These are phyloP conservation scores for Timema cristinae DNA, from an alignment of 2,888 invertebrate genomes.

Conservation along the genomic window DNA sequence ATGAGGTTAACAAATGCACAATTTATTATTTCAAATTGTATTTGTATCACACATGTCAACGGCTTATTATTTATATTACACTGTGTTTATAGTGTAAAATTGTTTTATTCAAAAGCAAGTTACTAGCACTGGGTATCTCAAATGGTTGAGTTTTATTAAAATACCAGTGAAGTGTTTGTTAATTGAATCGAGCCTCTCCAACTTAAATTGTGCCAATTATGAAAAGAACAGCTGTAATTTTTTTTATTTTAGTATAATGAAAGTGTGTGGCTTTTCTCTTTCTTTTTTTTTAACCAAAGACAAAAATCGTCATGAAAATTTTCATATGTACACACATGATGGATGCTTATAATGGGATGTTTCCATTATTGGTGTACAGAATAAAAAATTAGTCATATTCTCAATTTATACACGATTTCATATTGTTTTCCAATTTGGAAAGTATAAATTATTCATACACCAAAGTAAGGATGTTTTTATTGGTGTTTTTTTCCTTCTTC, in stretches of 20 bases:
- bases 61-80: too few relatives aligned
- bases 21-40: too few relatives aligned
- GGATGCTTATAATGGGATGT: slow-evolving; percentile 16
- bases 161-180: background rate
- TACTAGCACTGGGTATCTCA: too few relatives aligned
- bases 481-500: slow-evolving; percentile 22
- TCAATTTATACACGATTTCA: slow-evolving; percentile 28
- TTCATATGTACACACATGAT: slow-evolving; percentile 12
- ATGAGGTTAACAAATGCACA: too few relatives aligned
- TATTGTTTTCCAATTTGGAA: slow-evolving; percentile 24
- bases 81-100: too few relatives aligned
- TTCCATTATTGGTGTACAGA: slow-evolving; percentile 13
- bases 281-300: slow-evolving; percentile 23
- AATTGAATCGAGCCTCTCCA: background rate
- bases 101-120: too few relatives aligned
- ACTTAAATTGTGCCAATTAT: slow-evolving; percentile 24
- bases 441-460: slow-evolving; percentile 23
- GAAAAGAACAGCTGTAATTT: slow-evolving; percentile 16
- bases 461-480: slow-evolving; percentile 26
- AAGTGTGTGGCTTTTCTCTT: background rate
- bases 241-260: background rate
- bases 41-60: too few relatives aligned
- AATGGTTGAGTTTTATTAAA: too few relatives aligned
- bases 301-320: slow-evolving; percentile 8
- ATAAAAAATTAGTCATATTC: slow-evolving; percentile 16